Evolutionary conservation across 2,888 invertebrate species (phyloP).

Genomic region (Pollenia labialis): DNA sequence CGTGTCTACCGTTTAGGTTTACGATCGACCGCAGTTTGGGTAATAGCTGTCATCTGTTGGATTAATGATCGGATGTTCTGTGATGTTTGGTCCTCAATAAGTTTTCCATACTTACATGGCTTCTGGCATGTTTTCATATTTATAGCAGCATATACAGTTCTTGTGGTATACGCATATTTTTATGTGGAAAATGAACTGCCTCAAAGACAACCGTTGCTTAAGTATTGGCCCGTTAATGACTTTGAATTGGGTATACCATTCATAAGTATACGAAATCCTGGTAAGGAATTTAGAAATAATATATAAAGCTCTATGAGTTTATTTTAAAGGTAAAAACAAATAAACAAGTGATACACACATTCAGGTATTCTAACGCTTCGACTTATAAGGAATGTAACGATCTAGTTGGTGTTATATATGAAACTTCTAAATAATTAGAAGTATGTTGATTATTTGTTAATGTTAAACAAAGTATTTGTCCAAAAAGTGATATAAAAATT

Average conservation of each 20-base stretch:
- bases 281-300: constrained; percentile 83
- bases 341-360: constrained; percentile 59
- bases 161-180: constrained; percentile 92
- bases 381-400: constrained; percentile 13
- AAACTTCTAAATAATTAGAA: constrained; percentile 27
- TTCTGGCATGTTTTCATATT: constrained; percentile 93
- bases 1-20: constrained; percentile 90
- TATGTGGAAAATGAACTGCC: constrained; percentile 90
- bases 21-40: constrained; percentile 88
- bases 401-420: constrained; percentile 2
- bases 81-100: constrained; percentile 90
- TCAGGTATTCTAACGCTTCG: constrained; percentile 62
- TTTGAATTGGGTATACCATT: constrained; percentile 92
- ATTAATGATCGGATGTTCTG: constrained; percentile 91
- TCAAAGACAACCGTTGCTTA: constrained; percentile 88
- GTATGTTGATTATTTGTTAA: constrained; percentile 43
- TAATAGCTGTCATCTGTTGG: constrained; percentile 91
- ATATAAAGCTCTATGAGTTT: constrained; percentile 66
- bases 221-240: constrained; percentile 91
- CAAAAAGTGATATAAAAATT: constrained; percentile 54
- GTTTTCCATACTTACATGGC: constrained; percentile 93
- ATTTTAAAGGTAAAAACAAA: not conserved
- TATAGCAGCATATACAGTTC: constrained; percentile 90
- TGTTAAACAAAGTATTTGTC: constrained; percentile 24
- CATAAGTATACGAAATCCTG: constrained; percentile 87